Conservation (phyloP, 2,113 vertebrate genomes). For the Dromas ardeola region DNA sequence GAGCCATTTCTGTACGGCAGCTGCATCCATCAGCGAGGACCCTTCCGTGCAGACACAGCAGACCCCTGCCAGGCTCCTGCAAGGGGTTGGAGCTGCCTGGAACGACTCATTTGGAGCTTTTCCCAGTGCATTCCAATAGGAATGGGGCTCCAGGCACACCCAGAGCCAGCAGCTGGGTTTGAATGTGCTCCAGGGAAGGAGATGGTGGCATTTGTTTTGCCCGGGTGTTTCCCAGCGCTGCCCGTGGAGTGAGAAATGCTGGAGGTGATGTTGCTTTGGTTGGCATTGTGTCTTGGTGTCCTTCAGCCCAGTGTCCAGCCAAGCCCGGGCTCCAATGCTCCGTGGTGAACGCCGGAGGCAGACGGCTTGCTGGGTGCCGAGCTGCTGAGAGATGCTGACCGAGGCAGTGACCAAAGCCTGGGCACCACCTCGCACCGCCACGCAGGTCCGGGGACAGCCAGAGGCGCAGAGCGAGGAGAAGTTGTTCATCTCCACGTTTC, state of each 20-base stretch:
- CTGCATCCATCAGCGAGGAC: not conserved
- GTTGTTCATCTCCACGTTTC: not conserved
- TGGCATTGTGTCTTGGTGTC: too few species aligned
- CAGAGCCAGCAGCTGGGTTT: too few species aligned
- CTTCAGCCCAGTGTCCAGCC: not conserved
- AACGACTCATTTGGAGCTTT: not conserved
- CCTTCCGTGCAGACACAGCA: not conserved
- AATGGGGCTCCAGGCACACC: not conserved
- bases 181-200: not conserved
- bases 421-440: not conserved
- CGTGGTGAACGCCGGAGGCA: not conserved
- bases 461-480: not conserved
- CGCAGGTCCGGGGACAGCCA: too few species aligned
- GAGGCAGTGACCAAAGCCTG: not conserved
- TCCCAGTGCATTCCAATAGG: not conserved
- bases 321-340: not conserved
- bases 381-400: not conserved
- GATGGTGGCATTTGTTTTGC: not conserved
- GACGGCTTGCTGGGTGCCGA: not conserved
- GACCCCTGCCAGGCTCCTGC: not conserved
- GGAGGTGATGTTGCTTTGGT: not conserved
- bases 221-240: not conserved
- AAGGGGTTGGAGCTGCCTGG: not conserved
- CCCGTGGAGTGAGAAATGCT: not conserved
- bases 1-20: not conserved